Percentiles rank a stretch among this genome's conserved stretches.
Evolutionary conservation across 2,113 vertebrate species (phyloP).

Genomic region (Piprites chloris): DNA sequence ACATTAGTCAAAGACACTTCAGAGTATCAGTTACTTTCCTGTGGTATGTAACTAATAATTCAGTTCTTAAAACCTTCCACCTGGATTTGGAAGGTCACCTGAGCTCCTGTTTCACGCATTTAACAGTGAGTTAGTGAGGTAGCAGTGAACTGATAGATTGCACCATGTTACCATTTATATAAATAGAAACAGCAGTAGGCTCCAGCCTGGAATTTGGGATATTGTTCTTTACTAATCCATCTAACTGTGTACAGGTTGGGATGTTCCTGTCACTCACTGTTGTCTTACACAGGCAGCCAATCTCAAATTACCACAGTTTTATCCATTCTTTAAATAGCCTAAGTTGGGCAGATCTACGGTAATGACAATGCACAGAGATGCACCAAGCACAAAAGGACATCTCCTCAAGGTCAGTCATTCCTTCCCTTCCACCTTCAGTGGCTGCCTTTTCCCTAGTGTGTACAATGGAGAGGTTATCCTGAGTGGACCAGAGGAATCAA

Average conservation of each 20-base stretch:
- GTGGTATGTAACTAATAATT: slow-evolving; percentile 37
- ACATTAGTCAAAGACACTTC: slow-evolving; percentile 45
- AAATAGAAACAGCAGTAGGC: slow-evolving; percentile 12
- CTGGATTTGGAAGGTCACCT: slow-evolving; percentile 48
- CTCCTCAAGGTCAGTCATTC: not conserved
- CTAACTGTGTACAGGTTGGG: not conserved
- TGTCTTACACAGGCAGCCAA: not conserved
- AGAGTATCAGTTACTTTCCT: slow-evolving; percentile 54
- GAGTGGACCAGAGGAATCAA: not conserved
- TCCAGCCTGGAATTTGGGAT: slow-evolving; percentile 1
- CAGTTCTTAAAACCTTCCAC: slow-evolving; percentile 48
- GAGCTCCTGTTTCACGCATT: slow-evolving; percentile 35
- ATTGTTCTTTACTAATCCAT: not conserved
- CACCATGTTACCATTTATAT: not conserved
- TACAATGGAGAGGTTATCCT: not conserved
- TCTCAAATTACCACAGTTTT: not conserved
- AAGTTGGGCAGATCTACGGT: not conserved
- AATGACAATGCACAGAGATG: not conserved
- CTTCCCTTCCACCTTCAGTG: not conserved
- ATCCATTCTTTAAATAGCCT: not conserved
- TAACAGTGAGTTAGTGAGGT: not conserved
- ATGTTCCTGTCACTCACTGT: not conserved
- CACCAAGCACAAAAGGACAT: not conserved
- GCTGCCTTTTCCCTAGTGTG: not conserved
- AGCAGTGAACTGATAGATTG: not conserved